Base-by-base conservation (phyloP, 2,113 vertebrate genomes). In the Anolis carolinensis region DNA sequence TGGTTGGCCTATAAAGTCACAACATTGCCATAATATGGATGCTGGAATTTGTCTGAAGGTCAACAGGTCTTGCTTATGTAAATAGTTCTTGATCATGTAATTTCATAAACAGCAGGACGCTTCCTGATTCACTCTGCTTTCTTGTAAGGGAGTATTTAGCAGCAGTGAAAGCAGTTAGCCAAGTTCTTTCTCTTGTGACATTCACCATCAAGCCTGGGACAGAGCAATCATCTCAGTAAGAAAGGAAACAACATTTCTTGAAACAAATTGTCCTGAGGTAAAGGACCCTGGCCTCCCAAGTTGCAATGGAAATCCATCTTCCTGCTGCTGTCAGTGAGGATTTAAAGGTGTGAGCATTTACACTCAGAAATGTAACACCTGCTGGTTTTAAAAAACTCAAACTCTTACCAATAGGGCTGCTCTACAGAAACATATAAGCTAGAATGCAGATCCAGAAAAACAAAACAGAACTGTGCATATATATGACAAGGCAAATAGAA, bases 301-400 rank as follows among this genome's bases (percentile, higher is more conserved):
- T 62, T 50, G n/a, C 34, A 80, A 18, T 39, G 52, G 30, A 62
- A 62, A 87, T 87, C 39, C 27, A 79, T 81, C 63, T 44, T 48
- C 70, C 34, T 67, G 76, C 20, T 63, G 85, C 16, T 80, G 77
- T 83, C 77, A 83, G 50, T 48, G 71, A 50, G 23, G 82, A 68
- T 85, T 67, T 80, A 74, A 79, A 68, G 77, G 70, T 62, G 71
- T 81, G 72, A 86, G 21, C 23, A 30, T 86, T 30, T 81, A n/a
- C 18, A 72, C 52, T 48, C 11, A 3, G 44, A 44, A 14, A 23
- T 74, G n/a, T 75, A 78, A 86, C 39, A 75, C 59, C 30, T 71
- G 7, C 39, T 30, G 59, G 36, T 32, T 20, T 36, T 68, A 65
- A 5, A 50, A 67, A 85, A 81, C 10, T 52, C 55, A 11, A 63